These are phyloP conservation scores for Noctua fimbriata DNA, from an alignment of 2,888 invertebrate genomes.

Conservation along the genomic window DNA sequence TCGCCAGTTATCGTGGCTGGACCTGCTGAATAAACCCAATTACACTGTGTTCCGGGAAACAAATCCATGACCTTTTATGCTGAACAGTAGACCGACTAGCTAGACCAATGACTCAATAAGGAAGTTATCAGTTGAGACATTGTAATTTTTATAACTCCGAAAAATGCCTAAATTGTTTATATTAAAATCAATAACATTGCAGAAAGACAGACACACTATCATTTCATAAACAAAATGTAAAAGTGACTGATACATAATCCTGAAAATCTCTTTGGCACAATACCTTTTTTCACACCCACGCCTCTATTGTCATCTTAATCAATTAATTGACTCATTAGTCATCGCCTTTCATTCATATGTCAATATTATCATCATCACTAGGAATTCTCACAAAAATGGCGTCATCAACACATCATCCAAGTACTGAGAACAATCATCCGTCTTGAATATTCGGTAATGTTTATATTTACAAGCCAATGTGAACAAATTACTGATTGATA, in stretches of 20 bases:
- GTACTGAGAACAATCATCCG: slow-evolving; percentile 41
- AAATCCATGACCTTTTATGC: background rate
- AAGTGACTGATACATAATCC: background rate
- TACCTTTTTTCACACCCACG: background rate
- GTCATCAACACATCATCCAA: slow-evolving; percentile 23
- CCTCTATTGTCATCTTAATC: background rate
- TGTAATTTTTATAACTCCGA: background rate
- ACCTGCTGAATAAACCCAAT: background rate
- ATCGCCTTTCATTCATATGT: slow-evolving; percentile 20
- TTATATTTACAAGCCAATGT: slow-evolving; percentile 35
- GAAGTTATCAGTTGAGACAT: background rate
- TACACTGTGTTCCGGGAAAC: background rate
- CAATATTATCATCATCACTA: slow-evolving; percentile 35
- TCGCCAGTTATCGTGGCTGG: background rate
- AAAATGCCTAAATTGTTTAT: background rate
- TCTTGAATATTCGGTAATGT: slow-evolving; percentile 2
- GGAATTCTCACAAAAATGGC: slow-evolving; percentile 32
- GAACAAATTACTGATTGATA: slow-evolving; percentile 15
- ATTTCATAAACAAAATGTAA: background rate
- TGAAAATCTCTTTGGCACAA: background rate
- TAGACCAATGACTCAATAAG: background rate
- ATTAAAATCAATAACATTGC: background rate
- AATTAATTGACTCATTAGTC: slow-evolving; percentile 26
- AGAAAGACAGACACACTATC: background rate
- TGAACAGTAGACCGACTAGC: background rate